Conservation (phyloP, 1,140 invertebrate species). For the Macrobrachium nipponense region DNA sequence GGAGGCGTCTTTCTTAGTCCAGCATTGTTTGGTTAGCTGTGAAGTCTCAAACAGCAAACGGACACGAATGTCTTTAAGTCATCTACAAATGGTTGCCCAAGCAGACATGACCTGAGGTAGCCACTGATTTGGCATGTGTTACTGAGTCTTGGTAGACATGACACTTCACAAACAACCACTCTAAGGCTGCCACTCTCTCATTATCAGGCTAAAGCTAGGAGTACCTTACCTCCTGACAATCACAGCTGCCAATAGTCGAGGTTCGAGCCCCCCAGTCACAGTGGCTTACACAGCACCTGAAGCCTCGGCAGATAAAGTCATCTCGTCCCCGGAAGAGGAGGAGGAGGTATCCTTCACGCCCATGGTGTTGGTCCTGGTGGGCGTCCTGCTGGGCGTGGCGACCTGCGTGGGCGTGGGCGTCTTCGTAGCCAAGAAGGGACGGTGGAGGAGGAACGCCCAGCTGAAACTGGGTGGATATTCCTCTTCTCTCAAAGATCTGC, state of each 20-base stretch:
- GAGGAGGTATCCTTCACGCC: not conserved
- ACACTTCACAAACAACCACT: not conserved
- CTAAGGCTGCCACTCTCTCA: not conserved
- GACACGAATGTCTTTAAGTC: too few species aligned
- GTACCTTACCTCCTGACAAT: constrained; percentile 78
- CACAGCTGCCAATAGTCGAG: constrained; percentile 76
- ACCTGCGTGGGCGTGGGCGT: constrained; percentile 13
- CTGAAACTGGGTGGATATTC: not conserved
- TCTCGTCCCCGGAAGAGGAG: not conserved
- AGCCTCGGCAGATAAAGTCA: constrained; percentile 7
- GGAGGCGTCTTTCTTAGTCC: too few species aligned
- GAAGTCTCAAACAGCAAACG: too few species aligned
- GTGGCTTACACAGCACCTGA: constrained; percentile 68
- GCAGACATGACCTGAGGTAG: too few species aligned
- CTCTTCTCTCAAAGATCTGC: not conserved
- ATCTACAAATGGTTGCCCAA: too few species aligned
- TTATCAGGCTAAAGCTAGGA: constrained; percentile 76
- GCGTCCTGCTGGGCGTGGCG: not conserved
- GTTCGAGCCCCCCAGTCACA: constrained; percentile 76
- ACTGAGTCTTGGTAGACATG: not conserved
- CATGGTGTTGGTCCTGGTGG: constrained; percentile 1
- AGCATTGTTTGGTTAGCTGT: too few species aligned
- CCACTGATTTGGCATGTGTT: too few species aligned
- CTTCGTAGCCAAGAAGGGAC: not conserved
- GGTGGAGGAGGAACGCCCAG: not conserved